Percentiles rank a stretch among this genome's conserved stretches.
Conservation (phyloP, 2,113 vertebrate genomes). For the Apodemus speciosus region DNA sequence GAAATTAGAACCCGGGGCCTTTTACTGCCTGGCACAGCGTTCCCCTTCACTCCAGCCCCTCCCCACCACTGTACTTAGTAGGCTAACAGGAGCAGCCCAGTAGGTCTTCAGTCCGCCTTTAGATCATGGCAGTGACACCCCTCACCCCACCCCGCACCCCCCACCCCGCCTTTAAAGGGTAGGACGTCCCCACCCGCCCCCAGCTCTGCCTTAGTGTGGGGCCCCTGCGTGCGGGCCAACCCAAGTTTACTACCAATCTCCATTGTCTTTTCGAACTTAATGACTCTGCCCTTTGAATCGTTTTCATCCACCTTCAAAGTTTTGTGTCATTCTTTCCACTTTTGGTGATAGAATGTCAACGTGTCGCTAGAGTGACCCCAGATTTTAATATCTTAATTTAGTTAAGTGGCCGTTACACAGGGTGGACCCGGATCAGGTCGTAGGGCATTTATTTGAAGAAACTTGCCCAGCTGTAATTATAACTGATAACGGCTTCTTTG, state of each 20-base stretch:
- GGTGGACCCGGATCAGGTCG: background rate
- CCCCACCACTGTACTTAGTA: background rate
- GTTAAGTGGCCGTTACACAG: background rate
- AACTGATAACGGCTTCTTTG: slow-evolving; percentile 48
- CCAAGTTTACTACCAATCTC: background rate
- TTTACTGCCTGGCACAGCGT: background rate
- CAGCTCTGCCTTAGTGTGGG: background rate
- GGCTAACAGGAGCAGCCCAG: background rate
- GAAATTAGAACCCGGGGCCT: background rate
- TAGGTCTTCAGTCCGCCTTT: background rate
- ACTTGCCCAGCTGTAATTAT: background rate
- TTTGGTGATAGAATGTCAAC: background rate
- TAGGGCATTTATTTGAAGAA: background rate
- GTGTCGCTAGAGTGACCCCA: background rate
- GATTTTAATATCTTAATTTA: slow-evolving; percentile 57
- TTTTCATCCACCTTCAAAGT: background rate
- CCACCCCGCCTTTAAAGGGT: too few relatives aligned
- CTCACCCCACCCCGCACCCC: too few relatives aligned
- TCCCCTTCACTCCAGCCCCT: background rate
- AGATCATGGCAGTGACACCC: background rate
- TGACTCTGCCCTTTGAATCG: background rate
- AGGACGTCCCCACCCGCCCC: too few relatives aligned
- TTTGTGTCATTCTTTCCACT: background rate
- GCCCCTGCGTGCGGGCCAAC: background rate
- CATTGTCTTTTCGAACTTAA: background rate